These are phyloP conservation scores for Synergus umbraculus DNA, from an alignment of 2,888 invertebrate species.

Conservation along the genomic window DNA sequence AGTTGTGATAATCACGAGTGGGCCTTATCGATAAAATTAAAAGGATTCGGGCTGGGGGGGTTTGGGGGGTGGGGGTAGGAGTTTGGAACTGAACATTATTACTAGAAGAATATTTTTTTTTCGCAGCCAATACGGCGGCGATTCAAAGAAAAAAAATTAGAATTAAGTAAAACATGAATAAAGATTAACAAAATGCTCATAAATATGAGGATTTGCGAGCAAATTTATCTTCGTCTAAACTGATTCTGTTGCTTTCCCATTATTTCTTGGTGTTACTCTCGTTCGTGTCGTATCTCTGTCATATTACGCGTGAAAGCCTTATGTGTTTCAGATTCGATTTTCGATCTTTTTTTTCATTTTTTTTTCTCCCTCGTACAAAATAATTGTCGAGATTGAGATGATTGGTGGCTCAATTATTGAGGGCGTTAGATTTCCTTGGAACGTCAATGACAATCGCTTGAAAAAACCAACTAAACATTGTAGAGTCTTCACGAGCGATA, in stretches of 20 bases:
- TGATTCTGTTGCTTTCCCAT: slow-evolving; percentile 48
- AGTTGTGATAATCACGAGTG: slow-evolving; percentile 35
- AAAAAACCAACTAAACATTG: not conserved
- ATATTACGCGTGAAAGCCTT: slow-evolving; percentile 42
- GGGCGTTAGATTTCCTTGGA: not conserved
- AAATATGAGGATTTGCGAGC: slow-evolving; percentile 74
- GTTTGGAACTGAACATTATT: slow-evolving; percentile 65
- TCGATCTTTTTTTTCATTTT: slow-evolving; percentile 42
- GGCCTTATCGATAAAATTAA: slow-evolving; percentile 28
- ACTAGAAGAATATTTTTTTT: slow-evolving; percentile 64
- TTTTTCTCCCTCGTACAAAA: slow-evolving; percentile 47
- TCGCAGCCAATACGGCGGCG: slow-evolving; percentile 56
- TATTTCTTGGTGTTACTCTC: slow-evolving; percentile 52
- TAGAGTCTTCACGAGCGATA: slow-evolving; percentile 9
- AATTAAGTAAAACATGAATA: slow-evolving; percentile 72
- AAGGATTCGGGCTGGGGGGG: slow-evolving; percentile 31
- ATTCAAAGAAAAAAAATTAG: slow-evolving; percentile 66
- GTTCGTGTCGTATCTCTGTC: slow-evolving; percentile 50
- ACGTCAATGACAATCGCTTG: not conserved
- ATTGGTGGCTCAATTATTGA: slow-evolving; percentile 2
- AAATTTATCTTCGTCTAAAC: slow-evolving; percentile 63
- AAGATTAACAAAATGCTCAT: slow-evolving; percentile 76
- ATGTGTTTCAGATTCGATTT: slow-evolving; percentile 47
- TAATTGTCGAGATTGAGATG: slow-evolving; percentile 32
- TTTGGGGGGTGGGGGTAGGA: slow-evolving; percentile 47